A percentile compares a stretch with the other conserved stretches of the same genome.
These are phyloP conservation scores for Setipinna tenuifilis DNA, from an alignment of 2,797 vertebrate genomes.

Conservation along the genomic window DNA sequence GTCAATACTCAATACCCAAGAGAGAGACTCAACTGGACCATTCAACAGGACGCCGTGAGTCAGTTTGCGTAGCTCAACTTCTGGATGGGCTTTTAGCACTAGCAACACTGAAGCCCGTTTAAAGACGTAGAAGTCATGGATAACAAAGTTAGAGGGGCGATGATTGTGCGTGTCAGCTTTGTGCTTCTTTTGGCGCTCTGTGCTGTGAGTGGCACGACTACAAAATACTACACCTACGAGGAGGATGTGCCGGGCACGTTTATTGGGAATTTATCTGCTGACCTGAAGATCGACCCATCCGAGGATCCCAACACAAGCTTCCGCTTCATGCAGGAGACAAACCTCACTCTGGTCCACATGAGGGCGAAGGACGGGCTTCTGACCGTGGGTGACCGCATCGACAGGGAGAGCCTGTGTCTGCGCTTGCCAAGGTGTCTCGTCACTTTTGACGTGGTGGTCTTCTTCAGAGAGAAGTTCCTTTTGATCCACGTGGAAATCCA, in stretches of 20 bases:
- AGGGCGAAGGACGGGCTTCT: slow-evolving; percentile 66
- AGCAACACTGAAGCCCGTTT: background rate
- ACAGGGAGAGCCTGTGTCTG: slow-evolving; percentile 72
- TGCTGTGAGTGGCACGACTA: slow-evolving; percentile 60
- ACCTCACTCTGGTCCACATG: slow-evolving; percentile 70
- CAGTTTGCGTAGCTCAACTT: background rate
- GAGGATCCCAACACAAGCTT: slow-evolving; percentile 69
- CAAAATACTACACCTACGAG: slow-evolving; percentile 73
- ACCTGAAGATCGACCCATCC: slow-evolving; percentile 68
- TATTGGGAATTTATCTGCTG: slow-evolving; percentile 71
- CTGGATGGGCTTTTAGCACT: slow-evolving; percentile 36
- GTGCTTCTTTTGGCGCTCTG: slow-evolving; percentile 58
- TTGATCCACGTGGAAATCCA: slow-evolving; percentile 83
- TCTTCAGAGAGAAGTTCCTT: slow-evolving; percentile 76
- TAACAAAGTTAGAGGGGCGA: slow-evolving; percentile 27
- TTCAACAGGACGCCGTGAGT: background rate
- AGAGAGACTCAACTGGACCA: background rate
- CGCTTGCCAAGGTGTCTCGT: slow-evolving; percentile 72
- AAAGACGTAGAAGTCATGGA: slow-evolving; percentile 3
- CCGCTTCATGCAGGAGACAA: slow-evolving; percentile 74
- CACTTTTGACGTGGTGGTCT: slow-evolving; percentile 76
- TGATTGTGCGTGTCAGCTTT: slow-evolving; percentile 30
- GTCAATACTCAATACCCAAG: slow-evolving; percentile 24
- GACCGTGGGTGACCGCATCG: slow-evolving; percentile 69
- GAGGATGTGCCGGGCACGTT: slow-evolving; percentile 70